phyloP scores from a whole-genome alignment of 2,797 vertebrate genomes.

The Coracias cyanogaster region DNA sequence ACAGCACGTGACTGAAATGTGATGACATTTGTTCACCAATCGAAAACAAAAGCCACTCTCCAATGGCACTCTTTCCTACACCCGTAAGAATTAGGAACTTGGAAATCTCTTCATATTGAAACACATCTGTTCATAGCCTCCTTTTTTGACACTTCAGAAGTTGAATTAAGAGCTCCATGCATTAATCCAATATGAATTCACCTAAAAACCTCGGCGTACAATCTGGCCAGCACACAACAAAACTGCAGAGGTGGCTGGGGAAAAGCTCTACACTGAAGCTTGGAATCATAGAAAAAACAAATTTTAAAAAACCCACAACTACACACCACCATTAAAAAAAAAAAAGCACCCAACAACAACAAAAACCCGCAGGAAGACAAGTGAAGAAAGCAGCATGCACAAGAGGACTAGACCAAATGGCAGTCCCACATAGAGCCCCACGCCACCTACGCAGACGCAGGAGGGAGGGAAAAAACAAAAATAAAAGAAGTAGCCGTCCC shows the following conservation, averaged over 20 bases:
- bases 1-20: slow-evolving; percentile 78
- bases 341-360: background rate
- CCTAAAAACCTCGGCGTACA: slow-evolving; percentile 36
- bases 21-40: slow-evolving; percentile 81
- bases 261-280: slow-evolving; percentile 62
- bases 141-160: slow-evolving; percentile 75
- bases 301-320: background rate
- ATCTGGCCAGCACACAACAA: slow-evolving; percentile 59
- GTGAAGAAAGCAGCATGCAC: slow-evolving; percentile 76
- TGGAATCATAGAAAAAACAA: slow-evolving; percentile 61
- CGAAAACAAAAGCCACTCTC: slow-evolving; percentile 80
- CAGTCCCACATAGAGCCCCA: slow-evolving; percentile 76
- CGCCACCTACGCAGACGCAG: slow-evolving; percentile 63
- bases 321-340: background rate
- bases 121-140: slow-evolving; percentile 73
- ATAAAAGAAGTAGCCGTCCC: slow-evolving; percentile 21
- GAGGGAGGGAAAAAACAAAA: slow-evolving; percentile 50
- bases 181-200: slow-evolving; percentile 55
- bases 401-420: slow-evolving; percentile 77
- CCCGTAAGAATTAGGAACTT: slow-evolving; percentile 80
- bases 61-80: slow-evolving; percentile 68
- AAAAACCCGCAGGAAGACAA: background rate
- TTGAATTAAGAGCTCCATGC: slow-evolving; percentile 65
- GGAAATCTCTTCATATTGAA: slow-evolving; percentile 76
- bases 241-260: slow-evolving; percentile 43